These are phyloP conservation scores for Rousettus madagascariensis DNA, from an alignment of 2,797 vertebrate species.

Conservation along the genomic window DNA sequence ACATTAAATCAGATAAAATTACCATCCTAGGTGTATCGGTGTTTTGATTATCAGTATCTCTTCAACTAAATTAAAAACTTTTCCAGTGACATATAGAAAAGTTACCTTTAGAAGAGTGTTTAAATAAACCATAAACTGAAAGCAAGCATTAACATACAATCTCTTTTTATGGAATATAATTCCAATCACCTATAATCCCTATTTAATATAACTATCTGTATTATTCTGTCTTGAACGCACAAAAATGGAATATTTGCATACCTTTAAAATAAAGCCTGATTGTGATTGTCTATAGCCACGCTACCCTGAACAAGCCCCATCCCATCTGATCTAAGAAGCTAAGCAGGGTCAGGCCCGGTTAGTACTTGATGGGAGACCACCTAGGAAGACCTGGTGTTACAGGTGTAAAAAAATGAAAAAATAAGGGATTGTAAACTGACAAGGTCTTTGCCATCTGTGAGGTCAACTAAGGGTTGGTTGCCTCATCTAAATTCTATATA, in stretches of 20 bases:
- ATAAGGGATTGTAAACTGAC: too few relatives aligned
- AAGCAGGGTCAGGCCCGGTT: too few relatives aligned
- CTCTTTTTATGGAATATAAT: not conserved
- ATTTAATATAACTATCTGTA: not conserved
- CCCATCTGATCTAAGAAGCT: too few relatives aligned
- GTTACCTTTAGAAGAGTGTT: not conserved
- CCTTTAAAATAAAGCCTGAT: not conserved
- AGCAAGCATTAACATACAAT: not conserved
- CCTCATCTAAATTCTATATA: not conserved
- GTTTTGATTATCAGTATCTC: not conserved
- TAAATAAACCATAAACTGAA: not conserved
- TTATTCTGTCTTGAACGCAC: not conserved
- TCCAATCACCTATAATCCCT: not conserved
- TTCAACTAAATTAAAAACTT: not conserved
- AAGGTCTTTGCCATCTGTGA: too few relatives aligned
- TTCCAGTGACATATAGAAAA: not conserved
- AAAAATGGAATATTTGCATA: not conserved
- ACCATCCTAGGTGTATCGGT: not conserved
- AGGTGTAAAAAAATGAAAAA: too few relatives aligned
- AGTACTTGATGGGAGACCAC: too few relatives aligned
- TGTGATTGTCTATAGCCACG: not conserved
- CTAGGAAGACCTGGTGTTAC: too few relatives aligned
- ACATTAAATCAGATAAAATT: not conserved
- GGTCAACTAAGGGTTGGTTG: too few relatives aligned
- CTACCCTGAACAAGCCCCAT: too few relatives aligned